Base-by-base conservation (phyloP, 1,140 invertebrate genomes). In the Aradophagus sp. region DNA sequence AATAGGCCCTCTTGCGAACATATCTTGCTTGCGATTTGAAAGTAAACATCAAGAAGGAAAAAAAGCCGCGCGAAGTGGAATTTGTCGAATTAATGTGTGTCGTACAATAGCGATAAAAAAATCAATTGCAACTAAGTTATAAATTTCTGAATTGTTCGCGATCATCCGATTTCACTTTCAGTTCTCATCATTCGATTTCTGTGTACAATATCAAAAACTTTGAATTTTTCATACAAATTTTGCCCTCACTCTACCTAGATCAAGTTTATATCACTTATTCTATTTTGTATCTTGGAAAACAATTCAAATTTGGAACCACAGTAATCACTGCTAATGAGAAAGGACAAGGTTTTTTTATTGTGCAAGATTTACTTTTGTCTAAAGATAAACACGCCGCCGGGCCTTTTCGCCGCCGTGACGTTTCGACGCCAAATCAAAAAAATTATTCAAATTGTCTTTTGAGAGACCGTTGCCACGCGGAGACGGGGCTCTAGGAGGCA, bases 81-180 rank as follows among this genome's bases (percentile, higher is more conserved):
- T 31, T 23, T 23, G 35, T 23, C 6, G 58, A 16, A 31, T 62
- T 1, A 62, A 62, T 35, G 35, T 62, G 8, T 62, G 58, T 19
- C 27, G 58, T 10, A 62, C 58, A 13, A 62, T 50, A 17, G 35
- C 45, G 1, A 62, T 50, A n/a, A 8, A 50, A 42, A 32, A 26
- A 48, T 23, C 42, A 59, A 8, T 16, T 59, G 8, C 14, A 17
- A 12, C 7, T 55, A 2, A 48, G 35, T 23, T 55, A 55, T 20
- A 16, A 2, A 14, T 48, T 34, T 23, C 13, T 48, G 14, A 27
- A 26, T 41, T 4, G 5, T 12, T 39, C 7, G 7, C 8, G 2
- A 41, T 23, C 19, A 20, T 20, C 16, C 8, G 20, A 23, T 23
- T 23, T 20, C 7, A 13, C 20, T 13, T 6, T n/a, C 20, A 6